phyloP scores from a whole-genome alignment of 2,113 vertebrate genomes.

The Seriola aureovittata region DNA sequence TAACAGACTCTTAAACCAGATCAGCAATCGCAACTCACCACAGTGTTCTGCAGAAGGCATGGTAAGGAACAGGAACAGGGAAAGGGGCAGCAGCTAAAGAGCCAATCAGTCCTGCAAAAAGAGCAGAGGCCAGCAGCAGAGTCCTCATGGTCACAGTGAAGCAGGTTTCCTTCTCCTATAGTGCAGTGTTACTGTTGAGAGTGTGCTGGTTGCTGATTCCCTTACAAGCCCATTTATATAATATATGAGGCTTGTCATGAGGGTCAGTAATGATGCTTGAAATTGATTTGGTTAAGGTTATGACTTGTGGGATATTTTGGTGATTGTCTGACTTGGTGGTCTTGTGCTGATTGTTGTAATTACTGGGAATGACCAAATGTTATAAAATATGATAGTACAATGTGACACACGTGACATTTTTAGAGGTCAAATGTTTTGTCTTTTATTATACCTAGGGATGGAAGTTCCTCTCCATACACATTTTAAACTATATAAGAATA shows the following conservation, averaged over 20 bases:
- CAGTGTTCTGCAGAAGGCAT: conserved; percentile 59
- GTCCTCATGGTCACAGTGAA: conserved; percentile 37
- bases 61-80: conserved; percentile 21
- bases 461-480: no score
- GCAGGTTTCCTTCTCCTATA: neutral
- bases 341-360: conserved; percentile 5
- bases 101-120: conserved; percentile 47
- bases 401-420: no score
- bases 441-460: no score
- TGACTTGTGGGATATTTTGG: conserved; percentile 27
- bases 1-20: no score
- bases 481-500: no score
- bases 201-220: neutral
- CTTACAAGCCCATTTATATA: conserved; percentile 11
- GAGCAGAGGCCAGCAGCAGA: conserved; percentile 48
- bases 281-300: conserved; percentile 8
- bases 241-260: conserved; percentile 11
- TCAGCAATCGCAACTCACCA: no score
- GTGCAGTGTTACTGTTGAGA: neutral
- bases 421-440: no score
- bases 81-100: neutral
- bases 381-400: neutral
- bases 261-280: conserved; percentile 15
- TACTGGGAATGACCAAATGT: neutral
- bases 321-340: neutral